A percentile compares a stretch with the other conserved stretches of the same genome.
These are phyloP conservation scores for Phaedon cochleariae DNA, from an alignment of 2,888 invertebrate species.

Conservation along the genomic window DNA sequence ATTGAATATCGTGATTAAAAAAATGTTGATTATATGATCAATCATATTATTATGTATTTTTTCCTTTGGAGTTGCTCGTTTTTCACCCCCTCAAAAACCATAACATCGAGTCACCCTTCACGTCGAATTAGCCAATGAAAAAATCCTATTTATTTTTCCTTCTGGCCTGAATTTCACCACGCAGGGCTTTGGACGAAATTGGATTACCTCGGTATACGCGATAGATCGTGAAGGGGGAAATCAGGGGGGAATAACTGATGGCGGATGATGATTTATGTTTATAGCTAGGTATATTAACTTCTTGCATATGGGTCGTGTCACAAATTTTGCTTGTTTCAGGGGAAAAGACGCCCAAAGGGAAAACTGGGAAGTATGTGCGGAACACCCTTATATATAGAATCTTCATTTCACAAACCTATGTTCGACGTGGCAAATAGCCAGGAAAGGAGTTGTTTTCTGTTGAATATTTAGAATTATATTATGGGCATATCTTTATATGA, in stretches of 20 bases:
- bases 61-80: too few relatives aligned
- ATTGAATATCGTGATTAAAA: too few relatives aligned
- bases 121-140: neutral
- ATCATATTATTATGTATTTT: too few relatives aligned
- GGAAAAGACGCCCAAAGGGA: neutral
- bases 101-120: neutral
- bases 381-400: too few relatives aligned
- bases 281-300: conserved; percentile 16
- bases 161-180: neutral
- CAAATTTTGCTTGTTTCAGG: neutral
- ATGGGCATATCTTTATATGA: too few relatives aligned
- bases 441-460: too few relatives aligned
- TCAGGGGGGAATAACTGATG: neutral
- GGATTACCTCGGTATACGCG: neutral
- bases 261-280: conserved; percentile 19
- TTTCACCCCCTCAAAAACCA: too few relatives aligned
- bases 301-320: neutral
- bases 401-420: too few relatives aligned
- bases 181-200: conserved; percentile 6
- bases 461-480: too few relatives aligned
- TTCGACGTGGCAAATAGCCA: too few relatives aligned
- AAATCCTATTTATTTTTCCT: neutral
- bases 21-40: too few relatives aligned
- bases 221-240: neutral
- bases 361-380: too few relatives aligned